Conservation (phyloP, 2,888 invertebrate species). For the Ditula angustiorana region DNA sequence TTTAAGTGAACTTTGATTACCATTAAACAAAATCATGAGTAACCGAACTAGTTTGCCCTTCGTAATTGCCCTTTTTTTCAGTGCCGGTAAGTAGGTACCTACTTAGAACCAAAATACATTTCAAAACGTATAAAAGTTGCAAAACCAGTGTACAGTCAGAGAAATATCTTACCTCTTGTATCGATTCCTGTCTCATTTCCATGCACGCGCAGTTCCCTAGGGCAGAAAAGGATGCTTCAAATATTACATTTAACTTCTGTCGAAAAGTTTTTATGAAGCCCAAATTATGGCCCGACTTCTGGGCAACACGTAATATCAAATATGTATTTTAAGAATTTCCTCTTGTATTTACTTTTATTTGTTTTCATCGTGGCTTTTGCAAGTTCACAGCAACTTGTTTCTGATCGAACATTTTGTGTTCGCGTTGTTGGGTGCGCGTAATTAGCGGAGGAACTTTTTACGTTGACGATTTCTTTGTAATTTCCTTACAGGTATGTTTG, state of each 20-base stretch:
- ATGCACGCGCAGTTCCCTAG: background rate
- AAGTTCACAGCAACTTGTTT: background rate
- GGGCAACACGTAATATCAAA: conserved; percentile 1
- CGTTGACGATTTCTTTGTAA: too few relatives aligned
- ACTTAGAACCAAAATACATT: too few relatives aligned
- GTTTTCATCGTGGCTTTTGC: background rate
- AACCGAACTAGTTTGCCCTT: too few relatives aligned
- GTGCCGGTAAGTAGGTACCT: too few relatives aligned
- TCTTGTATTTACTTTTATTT: background rate
- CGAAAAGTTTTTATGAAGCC: conserved; percentile 15
- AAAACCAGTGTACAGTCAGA: background rate
- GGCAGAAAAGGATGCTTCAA: conserved; percentile 14
- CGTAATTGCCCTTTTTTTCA: too few relatives aligned
- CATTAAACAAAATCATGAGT: too few relatives aligned
- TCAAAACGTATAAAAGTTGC: too few relatives aligned
- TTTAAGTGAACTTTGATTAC: too few relatives aligned
- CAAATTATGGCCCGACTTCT: conserved; percentile 3
- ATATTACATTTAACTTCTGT: conserved; percentile 7
- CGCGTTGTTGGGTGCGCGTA: too few relatives aligned
- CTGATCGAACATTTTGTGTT: too few relatives aligned
- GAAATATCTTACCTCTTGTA: background rate
- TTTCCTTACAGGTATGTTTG: too few relatives aligned
- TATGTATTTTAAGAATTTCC: conserved; percentile 13
- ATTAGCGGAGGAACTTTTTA: too few relatives aligned
- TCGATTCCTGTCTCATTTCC: conserved; percentile 6